Base-by-base conservation (phyloP, 2,797 vertebrate species). In the Neomorphus geoffroyi region DNA sequence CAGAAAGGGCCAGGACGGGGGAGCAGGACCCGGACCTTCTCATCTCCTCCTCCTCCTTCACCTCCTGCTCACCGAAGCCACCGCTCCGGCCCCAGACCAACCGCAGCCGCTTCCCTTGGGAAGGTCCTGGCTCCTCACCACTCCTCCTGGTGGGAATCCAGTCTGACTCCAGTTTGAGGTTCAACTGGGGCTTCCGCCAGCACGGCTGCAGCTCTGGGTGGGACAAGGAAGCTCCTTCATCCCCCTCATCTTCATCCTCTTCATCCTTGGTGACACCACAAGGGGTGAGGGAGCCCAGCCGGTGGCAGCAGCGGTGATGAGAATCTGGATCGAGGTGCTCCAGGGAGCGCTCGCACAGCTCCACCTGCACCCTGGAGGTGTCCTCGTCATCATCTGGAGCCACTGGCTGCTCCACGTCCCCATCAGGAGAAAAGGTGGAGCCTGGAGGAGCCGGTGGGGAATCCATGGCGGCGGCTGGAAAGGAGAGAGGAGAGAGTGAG, bases 131-230 rank as follows among this genome's bases (percentile, higher is more conserved):
- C 41, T 92, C 82, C 21, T 94, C 86, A 0, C 30, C 1, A 2
- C 35, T 28, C 48, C 72, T 51, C 22, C 16, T 45, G 7, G 17
- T 1, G 0, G 54, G 11, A 8, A 8, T 7, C 2, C 1, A 21
- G 37, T 6, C 18, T 2, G 53, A 1, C 18, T 37, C 27, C 2
- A 75, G 61, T 27, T 83, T 92, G 35, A 73, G 13, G 26, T 23
- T 67, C 4, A 58, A 15, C 5, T 26, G 73, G 19, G 32, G 64
- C 39, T 69, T 88, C 62, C 37, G 22, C 26, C 15, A 48, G 51
- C 86, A 78, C 0, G 54, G 86, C 30, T 21, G 74, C 39, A 27
- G 48, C n/a, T 92, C 65, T 54, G 13, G 35, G 22, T 21, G 35
- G 46, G 16, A 10, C 0, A 2, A 71, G 6, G 72, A 28, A 22